phyloP scores from a whole-genome alignment of 2,797 vertebrate genomes.

The Hippoglossus hippoglossus region DNA sequence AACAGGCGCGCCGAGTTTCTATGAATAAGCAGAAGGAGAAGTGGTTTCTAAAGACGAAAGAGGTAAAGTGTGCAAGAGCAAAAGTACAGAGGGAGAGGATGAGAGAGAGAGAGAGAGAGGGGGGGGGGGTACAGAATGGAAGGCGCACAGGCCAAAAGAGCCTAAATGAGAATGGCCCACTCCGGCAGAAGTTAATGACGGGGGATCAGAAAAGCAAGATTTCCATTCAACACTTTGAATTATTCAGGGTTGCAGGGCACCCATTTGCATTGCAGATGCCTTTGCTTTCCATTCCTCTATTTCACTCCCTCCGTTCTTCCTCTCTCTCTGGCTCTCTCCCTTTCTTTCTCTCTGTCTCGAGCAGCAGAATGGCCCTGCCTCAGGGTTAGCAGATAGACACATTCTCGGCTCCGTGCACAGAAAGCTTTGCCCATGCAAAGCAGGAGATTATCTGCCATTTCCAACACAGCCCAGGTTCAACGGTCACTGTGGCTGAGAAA shows the following conservation, averaged over 20 bases:
- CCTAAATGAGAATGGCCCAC: conserved; percentile 81
- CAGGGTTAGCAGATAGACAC: conserved; percentile 74
- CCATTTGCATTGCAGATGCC: conserved; percentile 84
- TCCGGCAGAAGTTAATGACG: conserved; percentile 82
- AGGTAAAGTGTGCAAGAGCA: conserved; percentile 12
- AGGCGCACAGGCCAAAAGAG: conserved; percentile 78
- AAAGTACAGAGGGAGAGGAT: conserved; percentile 50
- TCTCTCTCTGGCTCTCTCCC: conserved; percentile 26
- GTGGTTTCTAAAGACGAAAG: conserved; percentile 41
- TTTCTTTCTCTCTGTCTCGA: conserved; percentile 41
- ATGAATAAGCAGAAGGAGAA: conserved; percentile 48
- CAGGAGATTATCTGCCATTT: conserved; percentile 81
- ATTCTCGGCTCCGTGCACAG: conserved; percentile 39
- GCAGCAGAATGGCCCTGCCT: conserved; percentile 71
- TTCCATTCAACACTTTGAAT: conserved; percentile 85
- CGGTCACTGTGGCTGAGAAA: conserved; percentile 70
- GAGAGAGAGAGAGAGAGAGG: not conserved
- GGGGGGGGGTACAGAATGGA: conserved; percentile 34
- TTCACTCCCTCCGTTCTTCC: conserved; percentile 42
- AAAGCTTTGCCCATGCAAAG: conserved; percentile 74
- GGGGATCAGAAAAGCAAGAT: conserved; percentile 82
- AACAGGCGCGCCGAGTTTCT: conserved; percentile 62
- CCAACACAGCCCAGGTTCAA: conserved; percentile 67
- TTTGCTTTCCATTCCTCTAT: conserved; percentile 67
- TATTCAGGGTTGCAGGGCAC: conserved; percentile 83